Percentiles rank a stretch among this genome's conserved stretches.
These are phyloP conservation scores for Leptinotarsa texana DNA, from an alignment of 1,140 invertebrate species.

Conservation along the genomic window DNA sequence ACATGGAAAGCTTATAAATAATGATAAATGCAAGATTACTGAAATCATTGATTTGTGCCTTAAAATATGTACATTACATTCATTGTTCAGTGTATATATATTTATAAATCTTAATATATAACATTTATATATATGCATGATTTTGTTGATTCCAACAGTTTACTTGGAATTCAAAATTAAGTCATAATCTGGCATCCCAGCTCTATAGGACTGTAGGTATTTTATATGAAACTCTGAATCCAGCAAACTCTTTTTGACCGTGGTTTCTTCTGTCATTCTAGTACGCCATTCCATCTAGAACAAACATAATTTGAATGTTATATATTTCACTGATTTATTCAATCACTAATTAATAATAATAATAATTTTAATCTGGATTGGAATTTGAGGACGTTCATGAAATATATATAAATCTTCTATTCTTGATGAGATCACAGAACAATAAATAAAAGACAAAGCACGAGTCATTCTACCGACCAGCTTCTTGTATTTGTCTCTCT, in stretches of 20 bases:
- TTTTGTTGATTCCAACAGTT: background rate
- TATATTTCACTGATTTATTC: no score
- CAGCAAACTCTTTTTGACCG: constrained; percentile 69
- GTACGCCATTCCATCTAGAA: constrained; percentile 70
- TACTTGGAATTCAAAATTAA: constrained; percentile 40
- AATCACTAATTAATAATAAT: no score
- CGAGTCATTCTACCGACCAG: constrained; percentile 39
- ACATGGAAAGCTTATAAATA: no score
- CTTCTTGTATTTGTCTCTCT: constrained; percentile 50
- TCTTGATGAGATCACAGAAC: background rate
- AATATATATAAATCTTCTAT: no score
- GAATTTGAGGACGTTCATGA: no score
- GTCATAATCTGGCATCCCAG: constrained; percentile 72
- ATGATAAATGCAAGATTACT: no score
- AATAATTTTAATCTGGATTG: no score
- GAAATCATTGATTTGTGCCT: no score
- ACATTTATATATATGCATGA: background rate
- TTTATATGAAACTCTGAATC: constrained; percentile 72
- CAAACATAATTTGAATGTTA: constrained; percentile 28
- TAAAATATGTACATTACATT: no score
- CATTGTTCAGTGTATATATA: no score
- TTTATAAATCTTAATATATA: no score
- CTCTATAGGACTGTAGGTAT: constrained; percentile 68
- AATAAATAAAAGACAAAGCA: background rate
- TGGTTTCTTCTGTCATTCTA: constrained; percentile 70